Evolutionary conservation across 2,797 vertebrate species (phyloP).

Genomic region (Brachyrhaphis roseni): DNA sequence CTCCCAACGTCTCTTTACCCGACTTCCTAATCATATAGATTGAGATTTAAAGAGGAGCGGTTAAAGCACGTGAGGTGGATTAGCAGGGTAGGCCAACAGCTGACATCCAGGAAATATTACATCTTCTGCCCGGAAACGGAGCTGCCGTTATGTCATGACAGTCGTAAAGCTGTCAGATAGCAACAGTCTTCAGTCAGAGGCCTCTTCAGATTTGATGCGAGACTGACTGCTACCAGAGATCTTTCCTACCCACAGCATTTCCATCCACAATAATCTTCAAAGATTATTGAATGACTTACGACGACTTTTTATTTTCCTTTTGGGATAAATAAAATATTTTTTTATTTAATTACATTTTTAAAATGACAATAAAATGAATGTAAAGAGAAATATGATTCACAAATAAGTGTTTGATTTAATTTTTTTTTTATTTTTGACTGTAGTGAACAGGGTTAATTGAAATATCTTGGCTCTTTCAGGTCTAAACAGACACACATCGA

Average conservation of each 20-base stretch:
- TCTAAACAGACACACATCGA: not conserved
- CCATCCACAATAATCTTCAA: not conserved
- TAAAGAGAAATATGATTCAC: not conserved
- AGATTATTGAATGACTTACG: not conserved
- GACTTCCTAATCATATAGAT: not conserved
- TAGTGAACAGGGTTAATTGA: not conserved
- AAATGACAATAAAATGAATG: not conserved
- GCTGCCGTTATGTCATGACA: not conserved
- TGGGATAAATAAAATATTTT: not conserved
- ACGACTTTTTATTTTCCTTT: not conserved
- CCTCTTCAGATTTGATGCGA: not conserved
- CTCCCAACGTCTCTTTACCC: not conserved
- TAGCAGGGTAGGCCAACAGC: not conserved
- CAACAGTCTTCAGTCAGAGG: not conserved
- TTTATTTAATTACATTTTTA: not conserved
- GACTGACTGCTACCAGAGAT: not conserved
- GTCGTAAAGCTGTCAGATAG: not conserved
- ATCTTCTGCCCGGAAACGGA: not conserved
- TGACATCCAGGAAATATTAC: not conserved
- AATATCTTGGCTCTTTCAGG: not conserved
- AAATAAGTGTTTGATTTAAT: not conserved
- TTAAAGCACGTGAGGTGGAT: not conserved
- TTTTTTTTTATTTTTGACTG: not conserved
- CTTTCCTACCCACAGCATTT: not conserved
- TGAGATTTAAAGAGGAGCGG: not conserved